Percentiles rank a stretch among this genome's conserved stretches.
Evolutionary conservation across 2,113 vertebrate species (phyloP).

Genomic region (rat (Rattus norvegicus)): DNA sequence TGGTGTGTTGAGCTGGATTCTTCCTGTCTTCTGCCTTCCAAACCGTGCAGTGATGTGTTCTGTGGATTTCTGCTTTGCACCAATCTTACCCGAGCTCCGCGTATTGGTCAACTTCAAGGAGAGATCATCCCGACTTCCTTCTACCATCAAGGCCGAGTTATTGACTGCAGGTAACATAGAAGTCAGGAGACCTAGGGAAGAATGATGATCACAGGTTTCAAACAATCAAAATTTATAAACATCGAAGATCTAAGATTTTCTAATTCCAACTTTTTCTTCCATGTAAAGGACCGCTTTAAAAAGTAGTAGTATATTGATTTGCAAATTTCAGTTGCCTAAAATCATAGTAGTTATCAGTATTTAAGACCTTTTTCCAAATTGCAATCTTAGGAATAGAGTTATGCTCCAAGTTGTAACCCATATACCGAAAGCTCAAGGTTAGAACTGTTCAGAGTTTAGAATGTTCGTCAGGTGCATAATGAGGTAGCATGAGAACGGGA

Average conservation of each 20-base stretch:
- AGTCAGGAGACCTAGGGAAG: neutral
- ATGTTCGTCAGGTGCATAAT: neutral
- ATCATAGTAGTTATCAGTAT: neutral
- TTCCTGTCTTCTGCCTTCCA: neutral
- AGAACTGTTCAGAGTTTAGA: neutral
- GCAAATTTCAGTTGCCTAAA: constrained; percentile 39
- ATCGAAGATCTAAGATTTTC: neutral
- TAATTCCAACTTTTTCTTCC: constrained; percentile 24
- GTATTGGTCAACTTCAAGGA: constrained; percentile 95
- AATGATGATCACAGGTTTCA: neutral
- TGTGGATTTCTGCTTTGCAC: constrained; percentile 97
- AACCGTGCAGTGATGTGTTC: constrained; percentile 94
- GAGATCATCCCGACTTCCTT: constrained; percentile 96
- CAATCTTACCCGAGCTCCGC: constrained; percentile 93
- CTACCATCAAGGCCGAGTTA: constrained; percentile 95
- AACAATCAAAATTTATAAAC: neutral
- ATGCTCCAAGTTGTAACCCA: neutral
- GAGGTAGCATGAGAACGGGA: neutral
- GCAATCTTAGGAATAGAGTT: constrained; percentile 11
- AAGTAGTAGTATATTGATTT: neutral
- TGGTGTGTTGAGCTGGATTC: constrained; percentile 15
- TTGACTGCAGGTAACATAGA: constrained; percentile 95
- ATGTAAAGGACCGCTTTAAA: neutral
- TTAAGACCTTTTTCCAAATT: neutral
- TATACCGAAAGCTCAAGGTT: neutral